Evolutionary conservation across 2,888 invertebrate genomes (phyloP).

Genomic region (Bedellia somnulentella): DNA sequence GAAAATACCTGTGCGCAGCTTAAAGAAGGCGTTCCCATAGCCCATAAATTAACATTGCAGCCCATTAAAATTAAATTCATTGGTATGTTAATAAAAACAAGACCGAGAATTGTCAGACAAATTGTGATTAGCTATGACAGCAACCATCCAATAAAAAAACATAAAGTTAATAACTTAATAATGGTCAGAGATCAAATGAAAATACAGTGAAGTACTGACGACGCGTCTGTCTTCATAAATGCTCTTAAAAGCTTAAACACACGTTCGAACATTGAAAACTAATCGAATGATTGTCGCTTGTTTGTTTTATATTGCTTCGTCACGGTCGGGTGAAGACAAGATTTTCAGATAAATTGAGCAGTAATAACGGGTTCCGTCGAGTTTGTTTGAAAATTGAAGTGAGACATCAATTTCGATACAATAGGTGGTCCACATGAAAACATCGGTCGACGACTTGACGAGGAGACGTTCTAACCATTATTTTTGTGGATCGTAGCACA

Average conservation of each 20-base stretch:
- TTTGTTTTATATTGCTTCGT: conserved; percentile 18
- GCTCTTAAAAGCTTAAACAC: conserved; percentile 32
- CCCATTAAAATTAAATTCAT: no score
- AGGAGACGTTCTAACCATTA: no score
- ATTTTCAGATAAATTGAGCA: conserved; percentile 3
- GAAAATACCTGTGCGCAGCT: no score
- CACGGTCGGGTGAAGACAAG: conserved; percentile 21
- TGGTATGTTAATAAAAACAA: no score
- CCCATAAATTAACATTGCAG: no score
- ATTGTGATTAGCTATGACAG: conserved; percentile 8
- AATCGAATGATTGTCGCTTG: conserved; percentile 21
- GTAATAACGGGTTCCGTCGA: conserved; percentile 1
- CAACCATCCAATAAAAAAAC: conserved; percentile 1
- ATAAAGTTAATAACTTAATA: conserved; percentile 11
- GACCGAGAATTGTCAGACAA: no score
- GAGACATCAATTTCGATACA: no score
- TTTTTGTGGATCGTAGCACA: no score
- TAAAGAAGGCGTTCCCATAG: no score
- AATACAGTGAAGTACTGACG: conserved; percentile 12
- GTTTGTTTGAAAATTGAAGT: background rate
- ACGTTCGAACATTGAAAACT: conserved; percentile 20
- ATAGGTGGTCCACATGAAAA: no score
- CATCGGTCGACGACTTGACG: no score
- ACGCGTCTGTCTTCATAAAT: conserved; percentile 22
- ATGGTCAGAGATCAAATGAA: conserved; percentile 13